These are phyloP conservation scores for Alentia gelatinosa DNA, from an alignment of 2,888 invertebrate genomes.

Conservation along the genomic window DNA sequence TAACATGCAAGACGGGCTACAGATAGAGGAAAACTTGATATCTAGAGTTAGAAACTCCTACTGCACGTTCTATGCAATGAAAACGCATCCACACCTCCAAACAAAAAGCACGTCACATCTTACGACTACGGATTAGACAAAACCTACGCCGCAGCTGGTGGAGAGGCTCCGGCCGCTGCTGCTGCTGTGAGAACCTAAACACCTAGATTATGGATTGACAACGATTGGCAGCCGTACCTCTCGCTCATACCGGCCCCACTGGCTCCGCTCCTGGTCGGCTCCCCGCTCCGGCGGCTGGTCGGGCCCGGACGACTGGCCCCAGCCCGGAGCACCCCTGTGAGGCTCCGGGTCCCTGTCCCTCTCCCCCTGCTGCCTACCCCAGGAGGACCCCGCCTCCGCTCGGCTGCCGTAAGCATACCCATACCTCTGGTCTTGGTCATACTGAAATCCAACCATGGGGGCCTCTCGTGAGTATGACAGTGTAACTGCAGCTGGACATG, in stretches of 20 bases:
- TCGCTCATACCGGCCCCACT: background rate
- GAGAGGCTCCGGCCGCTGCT: too few species aligned
- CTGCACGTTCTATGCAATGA: too few species aligned
- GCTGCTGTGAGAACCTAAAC: too few species aligned
- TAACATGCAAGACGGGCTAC: too few species aligned
- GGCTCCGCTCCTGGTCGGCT: background rate
- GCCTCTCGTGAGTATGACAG: background rate
- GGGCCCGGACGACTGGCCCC: background rate
- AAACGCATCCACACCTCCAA: too few species aligned
- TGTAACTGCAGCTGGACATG: too few species aligned
- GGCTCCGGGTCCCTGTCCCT: slow-evolving; percentile 27
- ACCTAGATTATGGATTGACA: too few species aligned
- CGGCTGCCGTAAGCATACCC: slow-evolving; percentile 17
- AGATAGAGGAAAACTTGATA: too few species aligned
- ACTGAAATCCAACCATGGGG: slow-evolving; percentile 36
- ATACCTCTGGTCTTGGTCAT: slow-evolving; percentile 33
- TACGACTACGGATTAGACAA: too few species aligned
- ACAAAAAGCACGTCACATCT: too few species aligned
- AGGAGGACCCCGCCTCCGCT: background rate
- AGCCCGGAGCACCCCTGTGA: background rate
- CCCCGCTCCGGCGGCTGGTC: slow-evolving; percentile 2
- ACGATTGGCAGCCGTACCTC: background rate
- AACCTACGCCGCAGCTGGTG: too few species aligned
- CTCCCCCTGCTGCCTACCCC: background rate
- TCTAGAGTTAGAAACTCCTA: too few species aligned